phyloP scores from a whole-genome alignment of 1,140 invertebrate species.

The Stegodyphus dumicola region DNA sequence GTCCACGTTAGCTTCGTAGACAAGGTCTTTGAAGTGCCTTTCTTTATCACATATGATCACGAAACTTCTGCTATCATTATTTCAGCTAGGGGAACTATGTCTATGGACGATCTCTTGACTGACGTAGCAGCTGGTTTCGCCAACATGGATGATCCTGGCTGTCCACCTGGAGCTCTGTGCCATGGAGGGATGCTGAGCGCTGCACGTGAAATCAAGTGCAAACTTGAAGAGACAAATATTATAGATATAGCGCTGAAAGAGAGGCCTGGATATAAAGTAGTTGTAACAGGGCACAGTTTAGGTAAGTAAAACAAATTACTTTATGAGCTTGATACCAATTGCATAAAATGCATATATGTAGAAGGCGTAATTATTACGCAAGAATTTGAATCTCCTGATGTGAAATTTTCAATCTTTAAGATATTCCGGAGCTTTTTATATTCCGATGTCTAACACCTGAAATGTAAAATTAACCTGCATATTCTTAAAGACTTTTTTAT shows the following conservation, averaged over 20 bases:
- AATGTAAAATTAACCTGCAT: too few species aligned
- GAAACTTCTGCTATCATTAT: slow-evolving; percentile 80
- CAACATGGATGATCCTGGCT: slow-evolving; percentile 7
- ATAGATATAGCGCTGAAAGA: slow-evolving; percentile 78
- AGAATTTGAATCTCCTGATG: too few species aligned
- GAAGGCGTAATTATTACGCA: too few species aligned
- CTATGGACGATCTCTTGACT: slow-evolving; percentile 75
- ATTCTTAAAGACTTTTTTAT: too few species aligned
- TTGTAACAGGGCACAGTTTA: slow-evolving; percentile 87
- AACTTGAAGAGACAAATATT: slow-evolving; percentile 80
- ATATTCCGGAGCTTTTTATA: too few species aligned
- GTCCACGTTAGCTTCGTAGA: slow-evolving; percentile 91
- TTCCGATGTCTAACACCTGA: too few species aligned
- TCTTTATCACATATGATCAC: slow-evolving; percentile 86
- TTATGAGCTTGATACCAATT: too few species aligned
- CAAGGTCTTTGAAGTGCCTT: slow-evolving; percentile 84
- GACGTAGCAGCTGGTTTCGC: slow-evolving; percentile 15
- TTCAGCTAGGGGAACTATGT: slow-evolving; percentile 83
- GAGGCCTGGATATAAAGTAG: slow-evolving; percentile 78
- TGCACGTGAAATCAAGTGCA: slow-evolving; percentile 83
- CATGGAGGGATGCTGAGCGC: slow-evolving; percentile 94
- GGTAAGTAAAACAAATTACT: background rate
- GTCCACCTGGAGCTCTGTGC: slow-evolving; percentile 72
- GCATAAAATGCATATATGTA: too few species aligned
- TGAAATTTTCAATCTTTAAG: too few species aligned